Base-by-base conservation (phyloP, 2,113 vertebrate genomes). In the Poicephalus gulielmi region DNA sequence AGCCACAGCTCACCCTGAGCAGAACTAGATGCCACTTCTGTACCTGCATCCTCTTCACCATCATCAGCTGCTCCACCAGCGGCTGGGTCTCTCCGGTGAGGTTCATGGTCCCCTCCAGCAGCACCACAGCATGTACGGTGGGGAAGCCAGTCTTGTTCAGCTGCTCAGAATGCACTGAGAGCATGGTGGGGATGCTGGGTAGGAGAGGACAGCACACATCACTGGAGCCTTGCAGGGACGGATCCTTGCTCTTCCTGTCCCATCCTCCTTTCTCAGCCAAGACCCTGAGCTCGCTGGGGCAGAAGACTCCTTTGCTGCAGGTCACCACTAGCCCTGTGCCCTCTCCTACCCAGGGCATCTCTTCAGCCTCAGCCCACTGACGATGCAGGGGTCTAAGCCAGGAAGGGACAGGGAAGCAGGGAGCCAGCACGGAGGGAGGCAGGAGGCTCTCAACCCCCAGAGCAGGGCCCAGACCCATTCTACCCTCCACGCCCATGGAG, bases 21-120 rank as follows among this genome's bases (percentile, higher is more conserved):
- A 60, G 49, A 82, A 39, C 28, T 28, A n/a, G 23, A 20, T 31
- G 35, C 25, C 67, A 28, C 15, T 19, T 70, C 31, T 78, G 80
- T 90, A 99, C 99, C 99, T 99, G 99, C 99, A 99, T 99, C 96
- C 99, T 98, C 96, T 99, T 99, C 92, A 99, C 99, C 98, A 99
- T 99, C 98, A 99, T 99, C 64, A 99, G 98, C 98, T 99, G 99
- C 92, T 99, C 99, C 87, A 99, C 99, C 73, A 99, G 97, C 0
- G 99, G 99, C 96, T 99, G 99, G 0, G 97, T 99, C 93, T 99
- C 99, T 18, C 99, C 99, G 0, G 99, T 99, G 95, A 99, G 98
- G 97, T 99, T 99, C 99, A 99, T 99, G 94, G 99, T 99, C 8
- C 99, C 99, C 91, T 99, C 99, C 62, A 99, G 98, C 98, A 99